Conservation (phyloP, 2,888 invertebrate genomes). For the Tipula confusa region DNA sequence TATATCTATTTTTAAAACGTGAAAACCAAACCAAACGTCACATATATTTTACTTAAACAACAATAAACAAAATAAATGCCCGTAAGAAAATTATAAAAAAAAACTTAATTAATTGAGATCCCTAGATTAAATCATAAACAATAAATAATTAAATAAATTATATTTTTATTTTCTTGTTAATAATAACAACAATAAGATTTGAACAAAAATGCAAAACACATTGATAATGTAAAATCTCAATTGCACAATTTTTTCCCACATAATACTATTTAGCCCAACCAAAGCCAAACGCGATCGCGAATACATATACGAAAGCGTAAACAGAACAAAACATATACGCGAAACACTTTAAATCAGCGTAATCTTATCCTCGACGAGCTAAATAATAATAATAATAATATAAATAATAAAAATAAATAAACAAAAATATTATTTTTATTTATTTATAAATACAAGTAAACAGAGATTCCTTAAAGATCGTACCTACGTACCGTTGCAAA, state of each 20-base stretch:
- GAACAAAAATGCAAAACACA: no score
- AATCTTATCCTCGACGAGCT: background rate
- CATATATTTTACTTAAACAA: background rate
- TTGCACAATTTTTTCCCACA: constrained; percentile 29
- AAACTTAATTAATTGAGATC: constrained; percentile 12
- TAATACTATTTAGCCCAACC: background rate
- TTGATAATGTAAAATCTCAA: constrained; percentile 27
- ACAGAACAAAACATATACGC: no score
- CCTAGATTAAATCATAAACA: constrained; percentile 6
- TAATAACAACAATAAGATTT: background rate
- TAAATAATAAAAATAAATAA: background rate
- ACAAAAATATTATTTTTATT: constrained; percentile 20
- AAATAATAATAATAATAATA: background rate
- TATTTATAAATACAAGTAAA: constrained; percentile 27
- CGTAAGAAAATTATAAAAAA: background rate
- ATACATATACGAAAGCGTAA: background rate
- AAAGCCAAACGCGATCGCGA: no score
- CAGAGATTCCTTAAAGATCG: background rate
- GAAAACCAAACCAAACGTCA: background rate
- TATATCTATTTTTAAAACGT: background rate
- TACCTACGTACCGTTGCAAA: background rate
- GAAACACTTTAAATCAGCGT: constrained; percentile 9
- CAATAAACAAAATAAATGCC: background rate
- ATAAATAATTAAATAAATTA: constrained; percentile 12
- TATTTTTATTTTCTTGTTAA: background rate